Evolutionary conservation across 2,888 invertebrate genomes (phyloP).

Genomic region (Elaeidobius kamerunicus): DNA sequence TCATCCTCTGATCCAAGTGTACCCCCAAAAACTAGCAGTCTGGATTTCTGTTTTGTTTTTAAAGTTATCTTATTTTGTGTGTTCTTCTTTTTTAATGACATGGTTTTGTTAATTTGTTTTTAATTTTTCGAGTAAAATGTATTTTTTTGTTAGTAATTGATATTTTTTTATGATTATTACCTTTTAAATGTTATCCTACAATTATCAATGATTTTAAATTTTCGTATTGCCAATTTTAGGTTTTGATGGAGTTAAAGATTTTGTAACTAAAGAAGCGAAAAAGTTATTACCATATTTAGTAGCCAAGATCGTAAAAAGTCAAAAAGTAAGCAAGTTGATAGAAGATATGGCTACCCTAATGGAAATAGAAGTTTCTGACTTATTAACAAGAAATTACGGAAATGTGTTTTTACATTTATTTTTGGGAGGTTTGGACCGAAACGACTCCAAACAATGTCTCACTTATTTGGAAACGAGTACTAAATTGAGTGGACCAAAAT

Average conservation of each 20-base stretch:
- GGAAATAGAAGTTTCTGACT: conserved; percentile 57
- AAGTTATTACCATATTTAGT: conserved; percentile 64
- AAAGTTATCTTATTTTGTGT: no score
- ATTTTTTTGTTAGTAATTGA: no score
- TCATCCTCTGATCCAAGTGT: no score
- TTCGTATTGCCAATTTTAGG: conserved; percentile 6
- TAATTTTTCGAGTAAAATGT: no score
- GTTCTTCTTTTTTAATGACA: no score
- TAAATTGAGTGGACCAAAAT: conserved; percentile 53
- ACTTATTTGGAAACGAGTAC: conserved; percentile 61
- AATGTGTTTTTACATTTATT: conserved; percentile 69
- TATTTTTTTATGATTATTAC: no score
- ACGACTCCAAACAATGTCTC: conserved; percentile 60
- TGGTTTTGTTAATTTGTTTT: no score
- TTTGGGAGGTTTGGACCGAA: conserved; percentile 57
- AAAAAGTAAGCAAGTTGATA: conserved; percentile 59
- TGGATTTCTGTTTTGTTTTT: background rate
- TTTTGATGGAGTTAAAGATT: conserved; percentile 59
- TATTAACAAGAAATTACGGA: conserved; percentile 64
- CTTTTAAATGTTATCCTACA: no score
- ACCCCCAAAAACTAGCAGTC: no score
- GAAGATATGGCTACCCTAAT: conserved; percentile 61
- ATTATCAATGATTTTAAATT: no score
- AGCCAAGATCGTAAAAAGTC: conserved; percentile 57
- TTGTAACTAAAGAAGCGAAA: conserved; percentile 66